A percentile compares a stretch with the other conserved stretches of the same genome.
These are phyloP conservation scores for Jordanella pulchra DNA, from an alignment of 2,797 vertebrate genomes.

Conservation along the genomic window DNA sequence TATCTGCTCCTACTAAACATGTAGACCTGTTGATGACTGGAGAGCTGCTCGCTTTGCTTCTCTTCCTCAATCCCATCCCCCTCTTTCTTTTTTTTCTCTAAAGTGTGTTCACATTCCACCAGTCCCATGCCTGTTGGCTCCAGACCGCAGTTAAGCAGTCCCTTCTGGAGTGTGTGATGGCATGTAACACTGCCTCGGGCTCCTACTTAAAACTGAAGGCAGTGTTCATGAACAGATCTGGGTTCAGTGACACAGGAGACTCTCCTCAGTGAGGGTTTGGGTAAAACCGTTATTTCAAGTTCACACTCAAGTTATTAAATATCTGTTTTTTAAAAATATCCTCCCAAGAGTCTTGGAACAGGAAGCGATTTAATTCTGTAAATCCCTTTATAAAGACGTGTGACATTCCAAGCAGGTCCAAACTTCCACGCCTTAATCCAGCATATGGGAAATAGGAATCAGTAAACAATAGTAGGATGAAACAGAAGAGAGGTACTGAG, in stretches of 20 bases:
- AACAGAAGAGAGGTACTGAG: not conserved
- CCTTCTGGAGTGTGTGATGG: conserved; percentile 82
- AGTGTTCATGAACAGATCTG: conserved; percentile 80
- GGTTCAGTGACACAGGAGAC: conserved; percentile 33
- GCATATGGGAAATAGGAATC: conserved; percentile 7
- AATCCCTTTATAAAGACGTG: conserved; percentile 44
- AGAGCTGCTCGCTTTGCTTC: conserved; percentile 41
- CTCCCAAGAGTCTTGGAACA: conserved; percentile 41
- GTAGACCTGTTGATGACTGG: conserved; percentile 46
- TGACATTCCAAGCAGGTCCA: conserved; percentile 36
- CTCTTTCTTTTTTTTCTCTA: conserved; percentile 14
- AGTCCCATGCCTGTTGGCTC: conserved; percentile 64
- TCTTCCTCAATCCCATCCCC: conserved; percentile 31
- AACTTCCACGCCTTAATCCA: conserved; percentile 33
- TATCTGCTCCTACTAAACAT: conserved; percentile 45
- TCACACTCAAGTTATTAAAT: conserved; percentile 55
- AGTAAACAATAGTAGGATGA: not conserved
- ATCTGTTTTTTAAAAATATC: conserved; percentile 38
- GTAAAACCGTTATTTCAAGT: conserved; percentile 46
- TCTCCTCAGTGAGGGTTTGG: conserved; percentile 26
- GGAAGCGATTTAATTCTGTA: conserved; percentile 48
- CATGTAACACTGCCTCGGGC: conserved; percentile 73
- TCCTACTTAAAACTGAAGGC: conserved; percentile 75
- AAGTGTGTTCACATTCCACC: conserved; percentile 69
- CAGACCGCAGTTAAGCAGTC: conserved; percentile 82